Base-by-base conservation (phyloP, 2,113 vertebrate species). In the Pitta sordida region DNA sequence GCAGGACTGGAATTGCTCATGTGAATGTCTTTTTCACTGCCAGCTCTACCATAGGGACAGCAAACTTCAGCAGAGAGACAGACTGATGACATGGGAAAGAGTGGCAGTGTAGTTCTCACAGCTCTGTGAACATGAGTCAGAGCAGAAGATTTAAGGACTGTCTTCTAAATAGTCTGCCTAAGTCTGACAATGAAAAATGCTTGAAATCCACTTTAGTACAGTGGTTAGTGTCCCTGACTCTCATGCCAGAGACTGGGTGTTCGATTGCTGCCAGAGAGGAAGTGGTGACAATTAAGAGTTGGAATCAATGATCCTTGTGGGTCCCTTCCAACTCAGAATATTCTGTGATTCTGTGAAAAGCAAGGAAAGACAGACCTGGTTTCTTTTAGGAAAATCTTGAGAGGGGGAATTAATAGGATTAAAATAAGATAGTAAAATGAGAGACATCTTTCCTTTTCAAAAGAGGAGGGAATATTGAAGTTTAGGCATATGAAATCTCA, bases 1-100 rank as follows among this genome's bases (percentile, higher is more conserved):
- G 22, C 55, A 74, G 64, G 60, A 43, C 34, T 91, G 43, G 81
- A 62, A 62, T 3, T 62, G 52, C 43, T 59, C 8, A 0, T 24
- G 73, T 49, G 51, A 64, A 53, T 0, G 0, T 46, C 74, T 39
- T 68, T 22, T 39, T 15, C 15, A 2, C 48, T 32, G 23, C 52
- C 41, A 89, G 69, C 26, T 74, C 84, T 63, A 41, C 43, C 29
- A 7, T 19, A 30, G 51, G 37, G 34, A 32, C 20, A n/a, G 52
- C 11, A 19, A 91, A 23, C 4, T 4, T 30, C 70, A 85, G 36
- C 34, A 93, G 85, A 84, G 78, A 73, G 34, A 71, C 70, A 58
- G 76, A 26, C 21, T 64, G 22, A 53, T 60, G 24, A 24, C 32
- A 44, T 80, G 41, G 58, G 58, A 49, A 93, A 85, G 44, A 71